Conservation (phyloP, 2,888 invertebrate genomes). For the Horisme vitalbata region DNA sequence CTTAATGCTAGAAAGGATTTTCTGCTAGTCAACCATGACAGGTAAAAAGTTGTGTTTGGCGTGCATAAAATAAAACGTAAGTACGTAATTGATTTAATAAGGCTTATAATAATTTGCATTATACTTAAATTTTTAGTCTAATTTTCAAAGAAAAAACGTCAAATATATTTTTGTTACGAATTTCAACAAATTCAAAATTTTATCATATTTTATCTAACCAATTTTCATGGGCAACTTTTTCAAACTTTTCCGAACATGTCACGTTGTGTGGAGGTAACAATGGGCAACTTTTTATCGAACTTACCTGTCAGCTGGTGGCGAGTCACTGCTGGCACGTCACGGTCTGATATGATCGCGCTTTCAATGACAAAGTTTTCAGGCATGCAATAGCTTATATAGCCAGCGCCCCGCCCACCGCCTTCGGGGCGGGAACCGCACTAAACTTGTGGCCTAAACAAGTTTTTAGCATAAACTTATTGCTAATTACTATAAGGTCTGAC, state of each 20-base stretch:
- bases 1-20: too few species aligned
- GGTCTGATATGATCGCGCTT: conserved; percentile 67
- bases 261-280: conserved; percentile 16
- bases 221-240: not conserved
- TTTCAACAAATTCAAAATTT: too few species aligned
- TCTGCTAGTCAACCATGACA: too few species aligned
- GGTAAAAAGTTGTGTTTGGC: too few species aligned
- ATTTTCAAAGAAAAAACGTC: too few species aligned
- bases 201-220: too few species aligned
- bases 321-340: conserved; percentile 48
- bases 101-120: too few species aligned
- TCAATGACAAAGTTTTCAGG: conserved; percentile 72
- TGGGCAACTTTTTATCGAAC: conserved; percentile 39
- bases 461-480: conserved; percentile 38
- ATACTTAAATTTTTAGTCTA: too few species aligned
- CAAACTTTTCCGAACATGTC: conserved; percentile 9
- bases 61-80: too few species aligned
- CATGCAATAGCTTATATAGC: conserved; percentile 73
- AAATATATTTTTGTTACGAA: too few species aligned
- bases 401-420: conserved; percentile 71
- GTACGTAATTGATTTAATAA: too few species aligned
- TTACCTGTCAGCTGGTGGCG: conserved; percentile 47
- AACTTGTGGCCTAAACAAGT: conserved; percentile 49
- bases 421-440: conserved; percentile 54
- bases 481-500: too few species aligned